Percentiles rank a stretch among this genome's conserved stretches.
Evolutionary conservation across 2,797 vertebrate genomes (phyloP).

Genomic region (Aselliscus stoliczkanus): DNA sequence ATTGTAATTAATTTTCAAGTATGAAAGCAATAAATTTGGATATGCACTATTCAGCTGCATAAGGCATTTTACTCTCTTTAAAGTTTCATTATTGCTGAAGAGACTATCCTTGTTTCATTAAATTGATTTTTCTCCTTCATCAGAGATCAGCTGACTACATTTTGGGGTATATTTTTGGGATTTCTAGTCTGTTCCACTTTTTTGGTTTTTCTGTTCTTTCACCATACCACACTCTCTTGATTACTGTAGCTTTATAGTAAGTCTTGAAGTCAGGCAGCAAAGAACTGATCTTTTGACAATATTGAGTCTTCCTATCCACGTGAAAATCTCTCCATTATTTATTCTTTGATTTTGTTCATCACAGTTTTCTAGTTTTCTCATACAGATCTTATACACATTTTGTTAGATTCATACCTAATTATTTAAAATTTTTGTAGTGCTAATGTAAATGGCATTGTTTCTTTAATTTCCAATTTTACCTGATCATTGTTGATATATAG

Average conservation of each 20-base stretch:
- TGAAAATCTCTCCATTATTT: background rate
- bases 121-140: background rate
- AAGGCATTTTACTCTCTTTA: background rate
- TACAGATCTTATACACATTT: background rate
- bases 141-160: background rate
- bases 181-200: background rate
- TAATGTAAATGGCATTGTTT: background rate
- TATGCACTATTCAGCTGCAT: background rate
- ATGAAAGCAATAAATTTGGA: background rate
- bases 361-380: background rate
- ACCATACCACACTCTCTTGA: background rate
- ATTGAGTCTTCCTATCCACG: background rate
- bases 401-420: background rate
- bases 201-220: background rate
- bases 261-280: background rate
- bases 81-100: background rate
- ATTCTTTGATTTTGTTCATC: background rate
- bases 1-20: background rate
- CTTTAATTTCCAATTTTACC: background rate
- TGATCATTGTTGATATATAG: background rate
- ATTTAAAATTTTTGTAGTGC: background rate
- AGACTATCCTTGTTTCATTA: background rate
- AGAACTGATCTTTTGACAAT: background rate
- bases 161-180: background rate
- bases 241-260: background rate